Base-by-base conservation (phyloP, 2,888 invertebrate genomes). In the Pammene fasciana region DNA sequence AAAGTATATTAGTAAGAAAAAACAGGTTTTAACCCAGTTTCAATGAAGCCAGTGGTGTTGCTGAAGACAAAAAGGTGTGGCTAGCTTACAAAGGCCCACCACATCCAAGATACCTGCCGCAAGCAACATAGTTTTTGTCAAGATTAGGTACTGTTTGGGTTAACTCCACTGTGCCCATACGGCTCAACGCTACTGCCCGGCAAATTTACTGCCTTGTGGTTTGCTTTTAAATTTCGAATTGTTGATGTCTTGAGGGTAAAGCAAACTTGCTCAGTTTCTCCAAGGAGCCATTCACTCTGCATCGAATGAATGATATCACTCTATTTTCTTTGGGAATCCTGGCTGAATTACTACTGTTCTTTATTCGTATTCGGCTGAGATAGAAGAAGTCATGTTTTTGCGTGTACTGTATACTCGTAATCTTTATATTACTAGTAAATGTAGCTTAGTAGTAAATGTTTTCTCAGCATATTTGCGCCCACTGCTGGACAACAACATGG, bases 201-300 rank as follows among this genome's bases (percentile, higher is more conserved):
- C 52, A 38, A 67, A 64, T 71, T 67, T 70, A 70, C 55, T 43
- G 45, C 41, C 38, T 13, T 57, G 56, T 61, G 65, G 60, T 61
- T 56, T 77, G 79, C 82, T 86, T 84, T 86, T 85, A 84, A 86
- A 85, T 82, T 85, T 83, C 75, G 77, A 85, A 84, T 64, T 82
- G 82, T 76, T 74, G 74, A 67, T 73, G 71, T 74, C 70, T 71
- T 62, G 71, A 68, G 71, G 43, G 38, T 52, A 62, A 52, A 52
- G n/a, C 50, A 62, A 54, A 65, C 64, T 65, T 45, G 64, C 14
- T 34, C 43, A 18, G 62, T n/a, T 18, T 11, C 50, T 62, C 61
- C 13, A 50, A 52, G 62, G 62, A 62, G 50, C 62, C 50, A 41
- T 62, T 62, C 52, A 52, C 48, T 62, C 41, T 26, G 7, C 34